These are phyloP conservation scores for Thelaira solivaga DNA, from an alignment of 2,888 invertebrate species.

Conservation along the genomic window DNA sequence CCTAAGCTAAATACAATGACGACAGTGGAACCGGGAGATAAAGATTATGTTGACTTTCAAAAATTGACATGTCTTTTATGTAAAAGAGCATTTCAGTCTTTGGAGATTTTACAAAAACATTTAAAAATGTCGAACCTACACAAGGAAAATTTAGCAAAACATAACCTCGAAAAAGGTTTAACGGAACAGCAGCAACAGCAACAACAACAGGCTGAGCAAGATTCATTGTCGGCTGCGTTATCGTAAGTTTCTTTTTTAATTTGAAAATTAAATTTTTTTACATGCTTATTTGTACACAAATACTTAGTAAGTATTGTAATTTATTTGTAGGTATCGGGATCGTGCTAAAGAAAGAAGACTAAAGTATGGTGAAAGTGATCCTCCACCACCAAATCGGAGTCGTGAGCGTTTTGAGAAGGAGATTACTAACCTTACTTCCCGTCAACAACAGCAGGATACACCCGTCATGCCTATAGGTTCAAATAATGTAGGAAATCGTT, in stretches of 20 bases:
- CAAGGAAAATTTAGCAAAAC: slow-evolving; percentile 86
- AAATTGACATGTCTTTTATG: slow-evolving; percentile 96
- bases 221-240: slow-evolving; percentile 48
- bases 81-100: slow-evolving; percentile 94
- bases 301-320: background rate
- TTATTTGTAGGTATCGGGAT: slow-evolving; percentile 85
- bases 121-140: slow-evolving; percentile 95
- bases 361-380: slow-evolving; percentile 93
- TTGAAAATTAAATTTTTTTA: no score
- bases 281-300: background rate
- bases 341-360: slow-evolving; percentile 96
- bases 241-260: slow-evolving; percentile 45
- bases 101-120: slow-evolving; percentile 93
- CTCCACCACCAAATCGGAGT: slow-evolving; percentile 82
- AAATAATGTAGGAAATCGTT: slow-evolving; percentile 95
- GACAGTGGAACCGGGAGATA: slow-evolving; percentile 79
- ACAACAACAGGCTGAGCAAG: slow-evolving; percentile 51
- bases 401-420: slow-evolving; percentile 85
- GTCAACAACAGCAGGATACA: slow-evolving; percentile 67
- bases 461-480: slow-evolving; percentile 81
- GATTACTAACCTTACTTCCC: slow-evolving; percentile 76
- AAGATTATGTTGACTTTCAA: slow-evolving; percentile 89
- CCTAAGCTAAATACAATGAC: slow-evolving; percentile 8
- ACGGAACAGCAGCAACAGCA: slow-evolving; percentile 43
- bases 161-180: slow-evolving; percentile 74